Base-by-base conservation (phyloP, 2,113 vertebrate genomes). In the Mastomys coucha region DNA sequence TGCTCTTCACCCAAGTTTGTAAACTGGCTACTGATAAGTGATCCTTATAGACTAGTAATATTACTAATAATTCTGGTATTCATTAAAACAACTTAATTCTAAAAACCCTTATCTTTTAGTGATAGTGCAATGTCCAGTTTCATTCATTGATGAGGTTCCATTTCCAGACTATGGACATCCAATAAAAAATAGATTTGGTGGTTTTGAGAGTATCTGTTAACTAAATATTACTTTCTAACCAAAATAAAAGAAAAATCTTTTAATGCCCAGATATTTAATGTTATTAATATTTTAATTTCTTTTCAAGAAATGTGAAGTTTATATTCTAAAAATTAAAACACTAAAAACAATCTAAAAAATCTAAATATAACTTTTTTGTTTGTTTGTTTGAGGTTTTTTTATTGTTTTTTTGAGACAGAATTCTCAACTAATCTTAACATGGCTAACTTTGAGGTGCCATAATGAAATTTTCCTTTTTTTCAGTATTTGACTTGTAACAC, bases 161-260 rank as follows among this genome's bases (percentile, higher is more conserved):
- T 82, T 94, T 96, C 10, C 8, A 87, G 77, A 53, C 94, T 92
- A 12, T 94, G 82, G 90, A 81, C 96, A 95, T 95, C 89, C 77
- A 95, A 75, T 88, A 81, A 94, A 97, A 96, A 96, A 39, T 45
- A 95, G 70, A 97, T 97, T 97, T 95, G 93, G 51, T 89, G 87
- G 51, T 70, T 95, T 91, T 51, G 39, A 67, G 89, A 88, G 69
- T 93, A 91, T 81, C 36, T 95, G 19, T 36, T 95, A 91, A 86
- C 89, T 56, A 97, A 94, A 95, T 95, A 14, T 77, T 81, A 94
- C 84, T 51, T 42, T 73, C 10, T 77, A 76, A 75, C 31, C 93
- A 31, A 94, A 9, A 85, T 80, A 49, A 91, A 22, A 78, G 1
- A 24, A 63, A 65, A 91, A 33, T 13, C 36, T 60, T 75, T 53